Conservation (phyloP, 2,113 vertebrate genomes). For the Phylloscopus trochiloides region DNA sequence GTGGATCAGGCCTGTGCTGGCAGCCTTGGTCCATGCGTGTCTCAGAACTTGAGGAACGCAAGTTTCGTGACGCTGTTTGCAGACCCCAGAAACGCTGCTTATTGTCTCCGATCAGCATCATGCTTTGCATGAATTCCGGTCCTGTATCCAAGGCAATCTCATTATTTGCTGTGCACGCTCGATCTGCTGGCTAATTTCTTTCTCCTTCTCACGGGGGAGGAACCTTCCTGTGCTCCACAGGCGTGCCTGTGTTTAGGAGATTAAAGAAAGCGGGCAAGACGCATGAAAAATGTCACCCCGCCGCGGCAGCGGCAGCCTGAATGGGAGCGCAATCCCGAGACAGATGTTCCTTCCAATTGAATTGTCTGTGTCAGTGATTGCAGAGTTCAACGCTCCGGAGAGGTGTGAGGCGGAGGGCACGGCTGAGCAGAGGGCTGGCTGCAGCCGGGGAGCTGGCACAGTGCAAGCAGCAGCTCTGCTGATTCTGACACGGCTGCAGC, state of each 20-base stretch:
- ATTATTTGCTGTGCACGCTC: background rate
- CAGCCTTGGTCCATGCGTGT: background rate
- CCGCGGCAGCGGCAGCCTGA: background rate
- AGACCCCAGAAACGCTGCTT: background rate
- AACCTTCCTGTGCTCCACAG: slow-evolving; percentile 26
- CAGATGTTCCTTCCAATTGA: background rate
- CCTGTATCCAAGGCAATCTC: slow-evolving; percentile 49
- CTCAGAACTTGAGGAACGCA: background rate
- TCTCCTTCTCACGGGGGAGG: background rate
- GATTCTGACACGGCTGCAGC: background rate
- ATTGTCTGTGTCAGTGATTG: background rate
- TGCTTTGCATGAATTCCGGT: background rate
- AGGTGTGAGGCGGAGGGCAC: background rate
- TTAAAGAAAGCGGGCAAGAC: background rate
- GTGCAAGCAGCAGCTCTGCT: background rate
- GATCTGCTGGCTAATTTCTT: slow-evolving; percentile 34
- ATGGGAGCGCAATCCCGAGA: background rate
- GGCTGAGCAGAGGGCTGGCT: background rate
- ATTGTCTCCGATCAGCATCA: background rate
- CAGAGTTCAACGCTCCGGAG: background rate
- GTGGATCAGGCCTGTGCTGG: background rate
- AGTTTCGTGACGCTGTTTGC: background rate
- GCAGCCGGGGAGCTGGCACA: background rate
- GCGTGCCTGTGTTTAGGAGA: background rate
- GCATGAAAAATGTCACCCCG: background rate